Evolutionary conservation across 1,140 invertebrate genomes (phyloP).

Genomic region (Protaetia brevitarsis): DNA sequence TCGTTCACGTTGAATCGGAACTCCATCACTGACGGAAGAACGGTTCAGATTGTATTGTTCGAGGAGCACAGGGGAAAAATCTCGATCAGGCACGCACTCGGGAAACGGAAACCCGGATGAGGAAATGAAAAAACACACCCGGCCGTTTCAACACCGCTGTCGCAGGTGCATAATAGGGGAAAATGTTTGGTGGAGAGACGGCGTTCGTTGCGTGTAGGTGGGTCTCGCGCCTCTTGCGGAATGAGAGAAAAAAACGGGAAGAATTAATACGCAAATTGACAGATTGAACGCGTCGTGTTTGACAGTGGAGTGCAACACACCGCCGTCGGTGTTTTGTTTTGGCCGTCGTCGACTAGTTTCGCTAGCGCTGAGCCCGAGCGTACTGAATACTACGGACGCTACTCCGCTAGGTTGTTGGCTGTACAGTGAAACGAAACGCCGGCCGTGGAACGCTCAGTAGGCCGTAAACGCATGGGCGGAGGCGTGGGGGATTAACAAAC

Average conservation of each 20-base stretch:
- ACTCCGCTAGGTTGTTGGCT: not conserved
- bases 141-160: not conserved
- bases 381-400: not conserved
- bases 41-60: not conserved
- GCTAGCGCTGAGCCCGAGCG: not conserved
- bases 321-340: not conserved
- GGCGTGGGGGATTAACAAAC: not conserved
- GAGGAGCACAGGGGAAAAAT: not conserved
- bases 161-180: not conserved
- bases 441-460: not conserved
- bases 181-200: not conserved
- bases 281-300: conserved; percentile 1
- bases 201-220: not conserved
- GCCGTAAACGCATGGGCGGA: conserved; percentile 7
- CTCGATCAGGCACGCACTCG: not conserved
- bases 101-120: not conserved
- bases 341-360: conserved; percentile 2
- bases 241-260: not conserved
- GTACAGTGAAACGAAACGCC: not conserved
- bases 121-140: not conserved
- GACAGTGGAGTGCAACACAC: not conserved
- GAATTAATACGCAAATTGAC: not conserved
- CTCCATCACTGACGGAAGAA: conserved; percentile 51
- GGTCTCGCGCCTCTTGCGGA: not conserved
- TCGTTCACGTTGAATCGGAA: conserved; percentile 62